Percentiles rank a stretch among this genome's conserved stretches.
Conservation (phyloP, 53 echinoderm and acorn worm species). For the Paelopatides confundens region DNA sequence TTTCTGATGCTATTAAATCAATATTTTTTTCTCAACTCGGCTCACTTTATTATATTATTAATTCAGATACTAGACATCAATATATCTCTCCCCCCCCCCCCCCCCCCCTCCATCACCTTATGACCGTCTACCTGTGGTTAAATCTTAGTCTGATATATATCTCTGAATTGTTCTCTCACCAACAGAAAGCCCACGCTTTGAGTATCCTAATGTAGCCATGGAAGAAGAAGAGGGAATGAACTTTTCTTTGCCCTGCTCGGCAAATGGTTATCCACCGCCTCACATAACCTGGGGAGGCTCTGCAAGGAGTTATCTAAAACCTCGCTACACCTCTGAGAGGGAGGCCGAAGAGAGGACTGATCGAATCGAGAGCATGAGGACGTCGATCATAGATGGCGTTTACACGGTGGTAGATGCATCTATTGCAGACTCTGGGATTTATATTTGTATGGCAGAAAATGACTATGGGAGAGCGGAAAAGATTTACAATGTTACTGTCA, state of each 20-base stretch:
- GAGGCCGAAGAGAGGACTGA: background rate
- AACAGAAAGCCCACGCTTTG: background rate
- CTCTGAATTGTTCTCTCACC: too few species aligned
- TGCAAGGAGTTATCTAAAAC: background rate
- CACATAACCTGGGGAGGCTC: background rate
- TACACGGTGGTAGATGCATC: background rate
- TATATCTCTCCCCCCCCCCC: too few species aligned
- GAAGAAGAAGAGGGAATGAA: background rate
- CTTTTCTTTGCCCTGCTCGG: background rate
- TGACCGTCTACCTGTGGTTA: too few species aligned
- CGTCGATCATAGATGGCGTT: background rate
- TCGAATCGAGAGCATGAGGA: background rate
- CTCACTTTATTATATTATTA: too few species aligned
- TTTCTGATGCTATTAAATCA: too few species aligned
- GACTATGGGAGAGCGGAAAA: background rate
- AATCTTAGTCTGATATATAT: background rate
- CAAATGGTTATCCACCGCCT: background rate
- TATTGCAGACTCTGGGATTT: background rate
- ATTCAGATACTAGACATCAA: too few species aligned
- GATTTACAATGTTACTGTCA: conserved; percentile 19
- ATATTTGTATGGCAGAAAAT: conserved; percentile 9
- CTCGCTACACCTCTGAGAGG: background rate
- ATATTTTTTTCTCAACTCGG: too few species aligned
- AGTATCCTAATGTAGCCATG: background rate
- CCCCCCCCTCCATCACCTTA: too few species aligned